Base-by-base conservation (phyloP, 2,113 vertebrate genomes). In the Noturus placidus region DNA sequence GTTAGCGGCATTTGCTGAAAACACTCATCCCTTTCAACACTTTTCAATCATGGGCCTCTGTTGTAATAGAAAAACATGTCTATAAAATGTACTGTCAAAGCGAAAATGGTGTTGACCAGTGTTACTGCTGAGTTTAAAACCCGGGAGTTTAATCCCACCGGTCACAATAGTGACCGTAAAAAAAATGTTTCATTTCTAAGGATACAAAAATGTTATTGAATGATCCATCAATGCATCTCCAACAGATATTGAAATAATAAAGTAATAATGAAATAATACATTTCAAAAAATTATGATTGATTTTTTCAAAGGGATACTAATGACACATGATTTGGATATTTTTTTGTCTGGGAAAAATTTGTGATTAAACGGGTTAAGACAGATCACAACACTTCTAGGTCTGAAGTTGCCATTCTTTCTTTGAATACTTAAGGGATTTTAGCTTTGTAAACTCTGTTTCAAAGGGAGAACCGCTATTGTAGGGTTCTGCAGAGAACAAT, bases 1-100 rank as follows among this genome's bases (percentile, higher is more conserved):
- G 54, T 80, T 80, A 57, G 78, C 79, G 59, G 79, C 19, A 38
- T 81, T 59, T 30, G 35, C 19, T 82, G 54, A 35, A 82, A 25
- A 10, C 79, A 25, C 56, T 38, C n/a, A 22, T 25, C 54, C 20
- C 70, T 3, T 65, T 65, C 38, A 46, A 46, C 42, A 5, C 27
- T 54, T 82, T 79, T 59, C 9, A 19, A 61, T 63, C 35, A 82
- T n/a, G 6, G 25, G 59, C 13, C 14, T n/a, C 14, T 46, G 25
- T 19, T 65, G 14, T n/a, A 5, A n/a, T 65, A 65, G 33, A 42
- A 19, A 46, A 3, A 65, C 7, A n/a, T n/a, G 35, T 46, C 13
- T 65, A 63, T 17, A 82, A 17, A 46, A 35, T 35, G 1, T 11
- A 54, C 27, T 38, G n/a, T 20, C 33, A 80, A 80, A 25, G 10